Conservation (phyloP, 92 coral and sea anemone species). For the Diadumene lineata region DNA sequence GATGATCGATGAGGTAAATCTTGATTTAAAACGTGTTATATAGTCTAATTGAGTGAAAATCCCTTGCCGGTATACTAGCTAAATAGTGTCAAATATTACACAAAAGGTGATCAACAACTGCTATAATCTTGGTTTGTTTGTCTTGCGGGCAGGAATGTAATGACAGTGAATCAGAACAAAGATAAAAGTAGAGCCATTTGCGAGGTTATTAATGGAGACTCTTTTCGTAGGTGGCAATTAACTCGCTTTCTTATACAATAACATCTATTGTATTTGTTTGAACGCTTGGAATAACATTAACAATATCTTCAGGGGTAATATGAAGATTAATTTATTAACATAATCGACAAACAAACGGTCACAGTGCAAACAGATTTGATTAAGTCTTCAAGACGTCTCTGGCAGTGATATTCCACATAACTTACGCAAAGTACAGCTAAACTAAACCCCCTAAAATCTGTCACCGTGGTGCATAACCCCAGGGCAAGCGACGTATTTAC, state of each 20-base stretch:
- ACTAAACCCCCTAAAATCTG: not conserved
- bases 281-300: conserved; percentile 26
- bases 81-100: conserved; percentile 6
- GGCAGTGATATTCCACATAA: not conserved
- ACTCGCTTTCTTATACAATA: conserved; percentile 17
- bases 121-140: conserved; percentile 5
- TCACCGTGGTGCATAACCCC: not conserved
- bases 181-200: not conserved
- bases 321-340: conserved; percentile 26
- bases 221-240: conserved; percentile 15
- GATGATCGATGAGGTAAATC: not conserved
- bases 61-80: not conserved
- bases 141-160: not conserved
- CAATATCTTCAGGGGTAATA: conserved; percentile 26
- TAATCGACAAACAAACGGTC: conserved; percentile 36
- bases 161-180: not conserved
- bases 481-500: not conserved
- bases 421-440: not conserved
- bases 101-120: conserved; percentile 11
- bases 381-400: not conserved
- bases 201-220: not conserved
- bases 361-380: conserved; percentile 27
- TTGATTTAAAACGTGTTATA: not conserved
- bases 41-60: not conserved
- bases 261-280: conserved; percentile 33